Conservation (phyloP, 2,888 invertebrate genomes). For the Machimus rusticus region DNA sequence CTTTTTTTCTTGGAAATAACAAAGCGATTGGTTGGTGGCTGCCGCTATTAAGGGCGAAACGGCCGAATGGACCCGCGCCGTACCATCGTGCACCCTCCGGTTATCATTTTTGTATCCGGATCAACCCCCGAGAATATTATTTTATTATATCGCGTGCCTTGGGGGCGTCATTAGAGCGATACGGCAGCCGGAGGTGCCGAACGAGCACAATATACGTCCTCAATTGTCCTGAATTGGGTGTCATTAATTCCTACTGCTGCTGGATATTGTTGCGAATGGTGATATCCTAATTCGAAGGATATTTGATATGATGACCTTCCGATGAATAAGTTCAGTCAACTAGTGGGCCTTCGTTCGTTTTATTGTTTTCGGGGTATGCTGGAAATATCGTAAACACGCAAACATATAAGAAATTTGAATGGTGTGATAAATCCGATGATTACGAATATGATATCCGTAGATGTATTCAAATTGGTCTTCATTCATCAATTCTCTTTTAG, state of each 20-base stretch:
- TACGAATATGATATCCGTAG: neutral
- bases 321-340: neutral
- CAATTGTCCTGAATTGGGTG: constrained; percentile 44
- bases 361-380: neutral
- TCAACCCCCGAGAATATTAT: constrained; percentile 45
- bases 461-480: neutral
- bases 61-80: constrained; percentile 35
- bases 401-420: neutral
- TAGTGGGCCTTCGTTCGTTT: neutral
- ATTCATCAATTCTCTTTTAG: neutral
- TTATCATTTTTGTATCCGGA: constrained; percentile 42
- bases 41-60: constrained; percentile 35
- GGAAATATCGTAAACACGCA: neutral
- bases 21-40: constrained; percentile 35
- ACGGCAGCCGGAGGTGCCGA: constrained; percentile 4
- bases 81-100: constrained; percentile 37
- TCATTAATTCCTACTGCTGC: constrained; percentile 38
- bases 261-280: neutral
- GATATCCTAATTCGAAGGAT: neutral
- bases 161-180: constrained; percentile 35
- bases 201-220: constrained; percentile 35
- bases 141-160: constrained; percentile 41
- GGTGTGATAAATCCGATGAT: neutral
- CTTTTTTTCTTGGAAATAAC: neutral
- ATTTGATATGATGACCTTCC: neutral